These are phyloP conservation scores for Loris lydekkerianus DNA, from an alignment of 2,797 vertebrate species.

Conservation along the genomic window DNA sequence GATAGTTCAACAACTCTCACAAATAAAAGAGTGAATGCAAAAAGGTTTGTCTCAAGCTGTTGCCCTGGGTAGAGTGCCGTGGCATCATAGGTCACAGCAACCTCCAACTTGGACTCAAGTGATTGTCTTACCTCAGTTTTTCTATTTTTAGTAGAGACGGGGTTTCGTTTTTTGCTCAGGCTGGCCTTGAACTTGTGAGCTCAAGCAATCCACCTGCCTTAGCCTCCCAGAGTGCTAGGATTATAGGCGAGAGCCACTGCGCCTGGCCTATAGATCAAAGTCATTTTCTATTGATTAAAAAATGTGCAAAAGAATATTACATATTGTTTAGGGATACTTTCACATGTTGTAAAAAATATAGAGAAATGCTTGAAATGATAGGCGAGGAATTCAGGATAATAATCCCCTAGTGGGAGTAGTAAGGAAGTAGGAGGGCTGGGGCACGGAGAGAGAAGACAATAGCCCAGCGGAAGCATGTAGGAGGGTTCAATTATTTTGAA, in stretches of 20 bases:
- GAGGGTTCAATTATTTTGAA: background rate
- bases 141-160: too few relatives aligned
- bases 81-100: too few relatives aligned
- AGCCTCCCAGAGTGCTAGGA: too few relatives aligned
- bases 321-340: constrained; percentile 7
- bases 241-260: too few relatives aligned
- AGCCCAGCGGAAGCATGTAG: background rate
- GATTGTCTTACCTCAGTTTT: too few relatives aligned
- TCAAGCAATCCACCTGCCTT: too few relatives aligned
- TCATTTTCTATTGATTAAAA: background rate
- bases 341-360: constrained; percentile 17
- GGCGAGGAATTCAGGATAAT: background rate
- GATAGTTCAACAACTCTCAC: background rate
- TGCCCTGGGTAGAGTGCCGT: too few relatives aligned
- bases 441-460: background rate
- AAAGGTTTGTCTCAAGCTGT: background rate
- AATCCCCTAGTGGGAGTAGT: background rate
- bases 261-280: background rate
- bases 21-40: background rate
- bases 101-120: too few relatives aligned
- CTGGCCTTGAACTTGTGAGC: too few relatives aligned
- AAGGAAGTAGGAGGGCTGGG: background rate
- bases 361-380: background rate
- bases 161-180: too few relatives aligned
- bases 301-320: constrained; percentile 26